Base-by-base conservation (phyloP, 2,888 invertebrate species). In the Microplitis deprimator region DNA sequence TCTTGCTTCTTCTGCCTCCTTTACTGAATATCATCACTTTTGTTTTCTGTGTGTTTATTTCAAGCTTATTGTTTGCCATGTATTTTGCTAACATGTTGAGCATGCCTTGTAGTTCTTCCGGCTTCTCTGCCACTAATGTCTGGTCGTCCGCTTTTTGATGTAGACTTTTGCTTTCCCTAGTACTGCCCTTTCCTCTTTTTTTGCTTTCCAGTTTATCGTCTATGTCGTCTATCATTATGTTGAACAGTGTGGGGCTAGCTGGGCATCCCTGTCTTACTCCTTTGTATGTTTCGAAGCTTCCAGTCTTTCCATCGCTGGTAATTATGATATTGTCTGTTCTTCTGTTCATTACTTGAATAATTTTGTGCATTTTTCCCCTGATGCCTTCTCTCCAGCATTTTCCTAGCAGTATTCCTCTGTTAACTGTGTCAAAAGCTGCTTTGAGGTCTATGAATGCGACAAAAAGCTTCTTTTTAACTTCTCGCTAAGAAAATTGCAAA, bases 211-310 rank as follows among this genome's bases (percentile, higher is more conserved):
- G 76, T 29, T 75, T 64, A 0, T 80, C 73, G 39, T 77, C 73
- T 10, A 81, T 8, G 50, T 80, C 80, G 41, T 78, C 79, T 16
- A 79, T 50, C 64, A 79, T 78, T 4, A 81, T 17, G 7, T 75
- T 70, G 69, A 82, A 81, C 10, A 77, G 38, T 1, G 71, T 41
- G 1, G 79, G 79, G 70, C 80, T 79, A 10, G 80, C 39, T 8
- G 76, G 72, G 60, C 81, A 80, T 8, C 80, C 80, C 29, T 81
- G 78, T 8, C 78, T 75, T 5, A 80, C 72, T 13, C 81, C 79
- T 61, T 62, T 60, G 10, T 3, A 50, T n/a, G 73, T 80, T 29
- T 70, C 62, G 62, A 82, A 80, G n/a, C 65, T 68, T 62, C 71
- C 71, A 7, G 80, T 73, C 5, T 79, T 41, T n/a, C 80, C 81